Conservation (phyloP, 2,797 vertebrate species). For the Betta splendens region DNA sequence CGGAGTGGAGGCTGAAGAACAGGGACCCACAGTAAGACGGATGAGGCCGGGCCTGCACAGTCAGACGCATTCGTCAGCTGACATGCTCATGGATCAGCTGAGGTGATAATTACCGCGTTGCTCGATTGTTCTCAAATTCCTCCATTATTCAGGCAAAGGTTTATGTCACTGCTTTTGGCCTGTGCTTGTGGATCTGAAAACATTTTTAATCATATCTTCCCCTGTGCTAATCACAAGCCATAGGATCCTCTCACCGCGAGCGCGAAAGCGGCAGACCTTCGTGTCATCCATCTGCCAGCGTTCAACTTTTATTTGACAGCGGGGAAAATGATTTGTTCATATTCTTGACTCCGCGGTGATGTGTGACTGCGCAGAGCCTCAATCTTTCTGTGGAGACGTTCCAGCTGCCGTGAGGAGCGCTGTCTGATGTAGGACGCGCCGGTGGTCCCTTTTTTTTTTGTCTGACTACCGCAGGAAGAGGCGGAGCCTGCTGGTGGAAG, state of each 20-base stretch:
- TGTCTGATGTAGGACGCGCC: conserved; percentile 47
- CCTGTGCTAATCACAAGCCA: conserved; percentile 28
- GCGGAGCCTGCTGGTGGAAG: conserved; percentile 42
- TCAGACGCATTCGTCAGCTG: conserved; percentile 25
- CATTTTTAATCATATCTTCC: conserved; percentile 34
- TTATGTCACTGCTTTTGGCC: conserved; percentile 13
- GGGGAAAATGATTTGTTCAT: conserved; percentile 52
- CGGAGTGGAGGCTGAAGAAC: conserved; percentile 22
- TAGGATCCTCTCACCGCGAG: conserved; percentile 1
- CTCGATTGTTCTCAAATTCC: conserved; percentile 28
- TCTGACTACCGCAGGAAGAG: conserved; percentile 24
- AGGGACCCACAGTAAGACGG: conserved; percentile 3
- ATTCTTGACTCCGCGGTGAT: conserved; percentile 42
- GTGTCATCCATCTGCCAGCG: conserved; percentile 28
- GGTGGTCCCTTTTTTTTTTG: conserved; percentile 37
- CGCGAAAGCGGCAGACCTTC: conserved; percentile 27
- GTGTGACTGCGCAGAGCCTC: conserved; percentile 48
- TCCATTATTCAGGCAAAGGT: conserved; percentile 16
- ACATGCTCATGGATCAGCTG: conserved; percentile 19
- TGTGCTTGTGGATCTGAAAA: conserved; percentile 16
- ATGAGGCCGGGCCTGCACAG: conserved; percentile 8
- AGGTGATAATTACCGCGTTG: conserved; percentile 31
- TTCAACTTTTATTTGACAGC: conserved; percentile 53
- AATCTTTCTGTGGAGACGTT: conserved; percentile 54
- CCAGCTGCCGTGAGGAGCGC: conserved; percentile 37